Conservation (phyloP, 2,797 vertebrate genomes). For the Phyllotis vaccarum region DNA sequence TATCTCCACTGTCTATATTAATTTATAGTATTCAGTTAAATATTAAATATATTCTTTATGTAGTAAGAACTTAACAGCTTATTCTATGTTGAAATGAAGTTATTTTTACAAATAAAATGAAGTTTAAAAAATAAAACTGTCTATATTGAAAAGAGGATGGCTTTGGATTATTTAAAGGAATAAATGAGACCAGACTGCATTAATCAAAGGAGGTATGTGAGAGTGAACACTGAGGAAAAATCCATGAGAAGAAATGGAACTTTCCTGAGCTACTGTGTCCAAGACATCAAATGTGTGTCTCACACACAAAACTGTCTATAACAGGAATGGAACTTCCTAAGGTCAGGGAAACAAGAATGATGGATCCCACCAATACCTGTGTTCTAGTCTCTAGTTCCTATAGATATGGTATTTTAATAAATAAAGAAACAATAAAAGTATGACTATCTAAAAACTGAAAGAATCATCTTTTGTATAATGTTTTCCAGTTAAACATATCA, state of each 20-base stretch:
- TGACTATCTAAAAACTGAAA: background rate
- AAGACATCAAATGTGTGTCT: rapidly evolving
- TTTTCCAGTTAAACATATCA: background rate
- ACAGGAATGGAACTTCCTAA: background rate
- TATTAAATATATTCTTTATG: background rate
- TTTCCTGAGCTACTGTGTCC: background rate
- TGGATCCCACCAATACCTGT: background rate
- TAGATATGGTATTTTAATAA: background rate
- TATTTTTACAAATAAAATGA: background rate
- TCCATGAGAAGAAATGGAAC: background rate
- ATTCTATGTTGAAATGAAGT: background rate
- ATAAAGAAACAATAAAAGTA: background rate
- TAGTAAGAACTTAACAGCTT: background rate
- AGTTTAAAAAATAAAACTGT: background rate
- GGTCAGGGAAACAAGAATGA: background rate
- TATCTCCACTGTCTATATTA: background rate
- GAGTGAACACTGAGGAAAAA: background rate
- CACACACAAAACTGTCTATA: background rate
- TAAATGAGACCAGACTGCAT: background rate
- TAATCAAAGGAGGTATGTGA: background rate
- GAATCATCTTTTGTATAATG: background rate
- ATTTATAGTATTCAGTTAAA: background rate
- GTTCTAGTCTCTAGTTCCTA: background rate
- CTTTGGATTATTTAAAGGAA: background rate
- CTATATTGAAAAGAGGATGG: background rate